Conservation (phyloP, 2,888 invertebrate species). For the Onchidella celtica region DNA sequence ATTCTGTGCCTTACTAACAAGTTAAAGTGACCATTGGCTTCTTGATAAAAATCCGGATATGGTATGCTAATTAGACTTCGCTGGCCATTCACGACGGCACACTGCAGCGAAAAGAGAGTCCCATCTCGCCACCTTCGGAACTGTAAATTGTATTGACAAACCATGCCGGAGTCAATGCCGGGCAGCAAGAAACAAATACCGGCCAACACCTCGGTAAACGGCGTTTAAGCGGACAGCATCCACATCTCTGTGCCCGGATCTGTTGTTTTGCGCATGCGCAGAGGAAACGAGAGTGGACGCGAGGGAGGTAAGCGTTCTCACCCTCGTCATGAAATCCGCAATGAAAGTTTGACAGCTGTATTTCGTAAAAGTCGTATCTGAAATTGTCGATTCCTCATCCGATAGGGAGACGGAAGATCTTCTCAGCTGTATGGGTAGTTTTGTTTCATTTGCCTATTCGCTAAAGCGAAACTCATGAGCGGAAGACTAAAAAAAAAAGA, state of each 20-base stretch:
- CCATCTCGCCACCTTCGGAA: conserved; percentile 7
- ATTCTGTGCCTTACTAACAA: conserved; percentile 33
- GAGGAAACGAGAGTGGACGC: conserved; percentile 41
- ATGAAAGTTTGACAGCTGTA: conserved; percentile 25
- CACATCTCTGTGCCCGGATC: not conserved
- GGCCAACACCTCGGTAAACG: conserved; percentile 36
- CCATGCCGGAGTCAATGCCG: conserved; percentile 45
- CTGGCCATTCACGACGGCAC: conserved; percentile 22
- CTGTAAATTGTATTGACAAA: conserved; percentile 56
- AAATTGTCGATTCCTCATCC: too few relatives aligned
- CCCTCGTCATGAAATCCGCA: conserved; percentile 35
- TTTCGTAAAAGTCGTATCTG: not conserved
- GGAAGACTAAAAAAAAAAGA: too few relatives aligned
- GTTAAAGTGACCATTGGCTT: conserved; percentile 44
- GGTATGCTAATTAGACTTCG: conserved; percentile 32
- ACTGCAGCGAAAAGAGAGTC: conserved; percentile 36
- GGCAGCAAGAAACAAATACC: conserved; percentile 4
- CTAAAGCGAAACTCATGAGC: too few relatives aligned
- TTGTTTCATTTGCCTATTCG: too few relatives aligned
- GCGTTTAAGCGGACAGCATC: conserved; percentile 23
- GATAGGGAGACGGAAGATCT: too few relatives aligned
- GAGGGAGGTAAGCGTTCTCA: conserved; percentile 30
- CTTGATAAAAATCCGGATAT: conserved; percentile 16
- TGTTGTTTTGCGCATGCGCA: conserved; percentile 31
- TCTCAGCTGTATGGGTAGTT: too few relatives aligned